Base-by-base conservation (phyloP, 2,888 invertebrate genomes). In the Aricia artaxerxes region DNA sequence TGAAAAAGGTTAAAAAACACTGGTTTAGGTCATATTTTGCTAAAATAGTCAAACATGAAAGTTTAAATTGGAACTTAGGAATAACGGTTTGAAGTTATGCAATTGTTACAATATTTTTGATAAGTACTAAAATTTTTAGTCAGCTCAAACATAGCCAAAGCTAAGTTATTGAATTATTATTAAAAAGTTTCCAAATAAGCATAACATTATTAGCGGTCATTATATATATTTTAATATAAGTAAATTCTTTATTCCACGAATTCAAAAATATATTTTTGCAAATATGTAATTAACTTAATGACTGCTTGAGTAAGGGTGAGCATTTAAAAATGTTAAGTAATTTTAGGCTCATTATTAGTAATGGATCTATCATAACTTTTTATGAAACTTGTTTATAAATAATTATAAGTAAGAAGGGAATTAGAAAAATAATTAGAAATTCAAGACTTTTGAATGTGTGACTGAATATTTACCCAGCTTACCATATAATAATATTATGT, bases 61-160 rank as follows among this genome's bases (percentile, higher is more conserved):
- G 53, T 60, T 60, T n/a, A 16, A n/a, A 60, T 61, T 13, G 13
- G 13, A 53, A 53, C 40, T 40, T 6, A 40, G 1, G 13, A 11
- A 57, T 57, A 57, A 57, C 57, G 57, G 49, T 16, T 57, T 57
- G 1, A 57, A 57, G 16, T 4, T 57, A 16, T 16, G 57, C 13
- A 16, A 57, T 57, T 57, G 57, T 57, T 57, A 16, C 57, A 57
- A 4, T 16, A 57, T 16, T 11, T 16, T 57, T 57, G 4, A 57
- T 57, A 24, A 24, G 24, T 24, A 57, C 57, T 57, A 57, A 57
- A 57, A 13, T 35, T 69, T 35, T 38, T 38, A 69, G 35, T 35
- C 16, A 69, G 13, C 16, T 69, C 69, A 69, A 69, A 69, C 31
- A 4, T 69, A 69, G 69, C 69, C 69, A 69, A 69, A 69, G 69